These are phyloP conservation scores for Corynorhinus townsendii DNA, from an alignment of 2,113 vertebrate genomes.

Conservation along the genomic window DNA sequence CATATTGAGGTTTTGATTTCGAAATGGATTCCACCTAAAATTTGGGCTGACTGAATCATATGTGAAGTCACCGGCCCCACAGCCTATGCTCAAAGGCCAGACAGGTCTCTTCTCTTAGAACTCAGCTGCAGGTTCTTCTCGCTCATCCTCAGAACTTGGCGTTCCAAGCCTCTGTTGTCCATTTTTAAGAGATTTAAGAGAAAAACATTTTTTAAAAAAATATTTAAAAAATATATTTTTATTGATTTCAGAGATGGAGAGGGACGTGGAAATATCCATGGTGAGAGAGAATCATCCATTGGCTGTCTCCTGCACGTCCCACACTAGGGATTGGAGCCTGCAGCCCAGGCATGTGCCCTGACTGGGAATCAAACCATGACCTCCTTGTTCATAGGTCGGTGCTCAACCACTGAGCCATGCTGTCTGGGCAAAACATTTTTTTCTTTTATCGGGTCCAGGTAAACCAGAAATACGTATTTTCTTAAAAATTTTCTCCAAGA, in stretches of 20 bases:
- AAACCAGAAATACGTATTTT: background rate
- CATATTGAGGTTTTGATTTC: background rate
- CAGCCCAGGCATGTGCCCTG: background rate
- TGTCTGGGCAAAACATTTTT: background rate
- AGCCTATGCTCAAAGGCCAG: background rate
- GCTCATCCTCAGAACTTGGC: background rate
- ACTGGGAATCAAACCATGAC: background rate
- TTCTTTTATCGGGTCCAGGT: background rate
- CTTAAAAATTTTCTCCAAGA: background rate
- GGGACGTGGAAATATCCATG: background rate
- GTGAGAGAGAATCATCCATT: background rate
- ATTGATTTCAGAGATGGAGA: too few species aligned
- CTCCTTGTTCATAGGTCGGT: background rate
- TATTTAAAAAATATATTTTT: too few species aligned
- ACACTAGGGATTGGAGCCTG: too few species aligned
- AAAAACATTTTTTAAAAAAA: background rate
- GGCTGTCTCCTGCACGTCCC: background rate
- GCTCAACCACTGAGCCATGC: background rate
- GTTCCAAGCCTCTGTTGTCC: background rate
- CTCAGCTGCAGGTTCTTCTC: background rate
- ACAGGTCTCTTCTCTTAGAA: background rate
- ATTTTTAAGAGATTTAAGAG: background rate
- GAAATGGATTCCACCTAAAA: background rate
- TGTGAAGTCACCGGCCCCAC: background rate
- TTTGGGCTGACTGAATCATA: conserved; percentile 27